Percentiles rank a stretch among this genome's conserved stretches.
Evolutionary conservation across 2,888 invertebrate genomes (phyloP).

Genomic region (Scaptomyza polygonia): DNA sequence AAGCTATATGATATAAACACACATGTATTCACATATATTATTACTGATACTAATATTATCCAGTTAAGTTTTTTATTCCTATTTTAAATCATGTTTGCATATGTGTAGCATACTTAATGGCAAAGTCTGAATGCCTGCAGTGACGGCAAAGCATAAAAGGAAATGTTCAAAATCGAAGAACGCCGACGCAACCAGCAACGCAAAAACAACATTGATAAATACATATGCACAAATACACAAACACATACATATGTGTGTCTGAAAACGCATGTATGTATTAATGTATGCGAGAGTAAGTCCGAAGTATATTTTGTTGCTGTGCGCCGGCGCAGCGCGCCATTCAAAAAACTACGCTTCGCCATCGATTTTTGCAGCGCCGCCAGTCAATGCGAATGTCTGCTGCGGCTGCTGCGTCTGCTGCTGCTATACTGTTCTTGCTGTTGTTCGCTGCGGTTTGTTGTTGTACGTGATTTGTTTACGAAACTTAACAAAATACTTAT

Average conservation of each 20-base stretch:
- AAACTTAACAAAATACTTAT: slow-evolving; percentile 71
- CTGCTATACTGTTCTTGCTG: no score
- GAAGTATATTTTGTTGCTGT: neutral
- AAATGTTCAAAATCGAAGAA: slow-evolving; percentile 46
- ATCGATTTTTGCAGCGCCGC: slow-evolving; percentile 33
- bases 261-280: neutral
- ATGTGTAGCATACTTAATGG: neutral
- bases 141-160: slow-evolving; percentile 24
- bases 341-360: slow-evolving; percentile 33
- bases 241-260: neutral
- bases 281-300: no score
- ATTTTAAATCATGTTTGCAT: no score
- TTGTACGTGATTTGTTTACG: slow-evolving; percentile 78
- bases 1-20: neutral
- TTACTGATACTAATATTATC: no score
- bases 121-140: neutral
- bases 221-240: neutral
- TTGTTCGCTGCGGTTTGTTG: slow-evolving; percentile 38
- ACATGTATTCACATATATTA: no score
- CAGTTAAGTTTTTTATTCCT: neutral
- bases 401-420: slow-evolving; percentile 17
- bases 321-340: slow-evolving; percentile 35
- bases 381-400: slow-evolving; percentile 15
- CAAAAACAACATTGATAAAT: slow-evolving; percentile 1
- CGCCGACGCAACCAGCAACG: slow-evolving; percentile 55